Base-by-base conservation (phyloP, 37 sponge, comb jelly and placozoan genomes). In the Dysidea cf. avara region DNA sequence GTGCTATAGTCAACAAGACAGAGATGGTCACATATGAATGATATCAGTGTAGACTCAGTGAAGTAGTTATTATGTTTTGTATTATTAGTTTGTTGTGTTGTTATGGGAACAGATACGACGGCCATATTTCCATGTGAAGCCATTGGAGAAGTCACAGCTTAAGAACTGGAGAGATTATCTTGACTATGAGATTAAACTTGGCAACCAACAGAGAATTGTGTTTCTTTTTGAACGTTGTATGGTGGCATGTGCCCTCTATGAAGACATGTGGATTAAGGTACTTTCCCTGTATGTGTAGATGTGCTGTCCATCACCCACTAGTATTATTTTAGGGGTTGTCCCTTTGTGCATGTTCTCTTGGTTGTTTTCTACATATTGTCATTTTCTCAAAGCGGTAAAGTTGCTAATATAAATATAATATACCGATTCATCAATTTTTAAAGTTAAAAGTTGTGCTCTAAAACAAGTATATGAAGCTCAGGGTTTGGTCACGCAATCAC, bases 61-160 rank as follows among this genome's bases (percentile, higher is more conserved):
- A n/a, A n/a, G n/a, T n/a, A n/a, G n/a, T n/a, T n/a, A n/a, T 54
- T 25, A 5, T 6, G 25, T 25, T 7, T 25, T 54, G 56, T 54
- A 25, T 25, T 54, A 22, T 50, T 48, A 32, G 53, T 68, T 12
- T 11, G 49, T 40, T 18, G 18, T 79, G n/a, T 5, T 2, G n/a
- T n/a, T n/a, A n/a, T n/a, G n/a, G n/a, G n/a, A n/a, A 13, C 64
- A 87, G 88, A 86, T 94, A 51, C 90, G 90, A 56, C 64, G 95
- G 33, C 95, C 95, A 20, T 94, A 94, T 72, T 94, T 94, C 81
- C 95, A 94, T 56, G 90, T 87, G 50, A 90, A 94, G 63, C 85
- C 90, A 2, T 54, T 89, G 60, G 86, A 80, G 56, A 76, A 78
- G 67, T 53, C 62, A 5, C 95, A 94, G 79, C 79, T 94, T 11